Evolutionary conservation across 2,888 invertebrate species (phyloP).

Genomic region (Macaria notata): DNA sequence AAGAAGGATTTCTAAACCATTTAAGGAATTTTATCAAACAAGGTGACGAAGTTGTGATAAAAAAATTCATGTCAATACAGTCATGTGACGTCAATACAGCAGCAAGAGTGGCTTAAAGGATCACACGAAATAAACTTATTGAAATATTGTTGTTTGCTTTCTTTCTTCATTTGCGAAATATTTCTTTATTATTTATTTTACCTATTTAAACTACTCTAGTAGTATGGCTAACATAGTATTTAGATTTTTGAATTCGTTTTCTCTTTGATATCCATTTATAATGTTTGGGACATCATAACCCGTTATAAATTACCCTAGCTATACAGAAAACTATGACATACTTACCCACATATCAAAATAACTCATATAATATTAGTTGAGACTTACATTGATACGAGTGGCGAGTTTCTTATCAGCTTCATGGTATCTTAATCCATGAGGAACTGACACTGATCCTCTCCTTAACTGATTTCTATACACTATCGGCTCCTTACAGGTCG

Average conservation of each 20-base stretch:
- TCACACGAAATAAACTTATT: neutral
- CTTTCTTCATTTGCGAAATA: no score
- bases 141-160: no score
- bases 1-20: no score
- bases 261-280: no score
- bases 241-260: no score
- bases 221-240: no score
- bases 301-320: no score
- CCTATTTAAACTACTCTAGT: no score
- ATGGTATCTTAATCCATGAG: conserved; percentile 79
- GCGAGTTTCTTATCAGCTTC: conserved; percentile 45
- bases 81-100: conserved; percentile 11
- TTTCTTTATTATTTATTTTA: no score
- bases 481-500: conserved; percentile 47
- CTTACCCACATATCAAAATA: no score
- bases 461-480: conserved; percentile 58
- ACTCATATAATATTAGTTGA: neutral
- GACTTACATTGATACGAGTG: conserved; percentile 41
- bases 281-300: no score
- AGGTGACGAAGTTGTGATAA: neutral
- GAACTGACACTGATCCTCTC: conserved; percentile 85
- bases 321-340: no score
- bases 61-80: conserved; percentile 2
- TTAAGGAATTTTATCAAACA: neutral
- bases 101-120: conserved; percentile 3